Percentiles rank a stretch among this genome's conserved stretches.
Conservation (phyloP, 1,140 invertebrate genomes). For the Papilio polytes region DNA sequence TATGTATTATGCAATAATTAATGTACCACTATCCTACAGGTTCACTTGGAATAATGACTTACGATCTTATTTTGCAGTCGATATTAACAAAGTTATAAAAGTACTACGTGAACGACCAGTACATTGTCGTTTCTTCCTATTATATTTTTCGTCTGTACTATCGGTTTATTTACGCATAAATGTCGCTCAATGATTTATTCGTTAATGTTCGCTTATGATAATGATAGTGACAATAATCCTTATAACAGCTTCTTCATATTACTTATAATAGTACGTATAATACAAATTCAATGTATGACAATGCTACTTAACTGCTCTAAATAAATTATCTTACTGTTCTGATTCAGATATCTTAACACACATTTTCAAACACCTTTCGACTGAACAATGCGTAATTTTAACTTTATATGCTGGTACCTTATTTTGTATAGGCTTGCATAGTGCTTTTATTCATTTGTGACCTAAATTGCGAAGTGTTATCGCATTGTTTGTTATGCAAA, state of each 20-base stretch:
- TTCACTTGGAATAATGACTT: neutral
- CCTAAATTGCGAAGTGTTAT: neutral
- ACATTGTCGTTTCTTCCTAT: neutral
- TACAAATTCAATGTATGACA: neutral
- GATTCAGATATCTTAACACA: neutral
- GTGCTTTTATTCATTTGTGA: neutral
- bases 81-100: neutral
- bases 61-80: neutral
- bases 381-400: neutral
- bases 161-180: neutral
- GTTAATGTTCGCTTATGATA: neutral
- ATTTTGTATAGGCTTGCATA: neutral
- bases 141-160: neutral
- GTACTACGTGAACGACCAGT: neutral
- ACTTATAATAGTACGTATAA: neutral
- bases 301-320: neutral
- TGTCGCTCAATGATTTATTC: neutral
- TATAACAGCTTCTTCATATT: neutral
- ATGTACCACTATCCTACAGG: neutral
- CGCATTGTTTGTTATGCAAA: slow-evolving; percentile 1
- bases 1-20: too few species aligned
- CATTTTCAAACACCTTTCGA: neutral
- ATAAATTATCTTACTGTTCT: neutral
- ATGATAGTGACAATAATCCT: neutral
- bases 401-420: neutral